phyloP scores from a whole-genome alignment of 2,113 vertebrate species.

The Pituophis catenifer region DNA sequence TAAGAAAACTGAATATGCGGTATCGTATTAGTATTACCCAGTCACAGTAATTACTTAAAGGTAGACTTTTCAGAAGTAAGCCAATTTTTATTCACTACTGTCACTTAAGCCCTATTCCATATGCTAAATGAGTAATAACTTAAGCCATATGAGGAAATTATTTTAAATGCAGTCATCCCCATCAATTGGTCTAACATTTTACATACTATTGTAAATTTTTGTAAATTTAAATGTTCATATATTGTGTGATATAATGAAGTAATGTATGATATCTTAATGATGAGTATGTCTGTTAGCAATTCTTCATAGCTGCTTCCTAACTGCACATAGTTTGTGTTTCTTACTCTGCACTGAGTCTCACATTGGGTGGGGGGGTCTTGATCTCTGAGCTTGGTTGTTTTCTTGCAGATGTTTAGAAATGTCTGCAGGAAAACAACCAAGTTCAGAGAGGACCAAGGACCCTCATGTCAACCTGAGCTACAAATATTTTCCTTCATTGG shows the following conservation, averaged over 20 bases:
- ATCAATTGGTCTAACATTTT: background rate
- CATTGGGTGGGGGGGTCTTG: fast-evolving
- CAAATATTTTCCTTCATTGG: background rate
- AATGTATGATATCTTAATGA: background rate
- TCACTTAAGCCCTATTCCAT: background rate
- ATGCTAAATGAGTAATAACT: background rate
- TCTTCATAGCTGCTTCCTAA: fast-evolving
- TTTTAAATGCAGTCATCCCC: background rate
- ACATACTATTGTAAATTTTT: fast-evolving
- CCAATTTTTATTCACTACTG: background rate
- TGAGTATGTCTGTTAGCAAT: background rate
- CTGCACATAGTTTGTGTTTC: background rate
- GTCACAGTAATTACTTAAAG: background rate
- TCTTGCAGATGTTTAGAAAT: background rate
- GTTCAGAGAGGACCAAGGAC: background rate
- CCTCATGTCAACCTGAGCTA: background rate
- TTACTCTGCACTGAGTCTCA: background rate
- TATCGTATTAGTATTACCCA: background rate
- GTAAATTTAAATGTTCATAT: background rate
- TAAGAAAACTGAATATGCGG: no score
- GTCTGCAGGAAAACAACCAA: background rate
- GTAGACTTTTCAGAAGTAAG: slow-evolving; percentile 7
- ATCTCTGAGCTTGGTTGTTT: background rate
- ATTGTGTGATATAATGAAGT: fast-evolving
- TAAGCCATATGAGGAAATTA: background rate